Evolutionary conservation across 2,888 invertebrate species (phyloP).

Genomic region (Cerceris ruficornis): DNA sequence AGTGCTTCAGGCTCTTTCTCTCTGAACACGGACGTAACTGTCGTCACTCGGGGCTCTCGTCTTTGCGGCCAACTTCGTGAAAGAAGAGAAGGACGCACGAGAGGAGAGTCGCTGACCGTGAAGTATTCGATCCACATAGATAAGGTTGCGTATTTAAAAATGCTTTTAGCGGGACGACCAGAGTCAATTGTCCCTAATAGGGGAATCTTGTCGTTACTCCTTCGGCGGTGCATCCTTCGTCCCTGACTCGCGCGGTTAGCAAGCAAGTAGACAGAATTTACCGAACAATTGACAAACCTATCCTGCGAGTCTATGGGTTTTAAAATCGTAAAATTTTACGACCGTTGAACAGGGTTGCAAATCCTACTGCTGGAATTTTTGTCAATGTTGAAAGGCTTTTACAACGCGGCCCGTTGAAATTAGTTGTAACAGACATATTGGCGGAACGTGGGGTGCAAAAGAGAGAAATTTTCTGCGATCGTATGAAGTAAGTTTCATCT

Average conservation of each 20-base stretch:
- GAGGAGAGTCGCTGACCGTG: constrained; percentile 45
- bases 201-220: constrained; percentile 63
- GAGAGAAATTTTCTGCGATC: no score
- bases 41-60: constrained; percentile 16
- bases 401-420: not conserved
- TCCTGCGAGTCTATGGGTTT: constrained; percentile 45
- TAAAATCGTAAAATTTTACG: constrained; percentile 22
- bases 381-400: not conserved
- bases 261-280: constrained; percentile 33
- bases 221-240: not conserved
- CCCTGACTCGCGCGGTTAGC: constrained; percentile 6
- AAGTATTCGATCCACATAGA: constrained; percentile 74
- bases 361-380: no score
- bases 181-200: constrained; percentile 69
- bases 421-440: no score
- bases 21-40: not conserved
- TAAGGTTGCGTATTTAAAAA: constrained; percentile 77
- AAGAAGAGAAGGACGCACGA: constrained; percentile 15
- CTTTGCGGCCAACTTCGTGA: constrained; percentile 21
- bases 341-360: not conserved
- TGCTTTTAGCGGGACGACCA: constrained; percentile 74
- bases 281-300: constrained; percentile 50
- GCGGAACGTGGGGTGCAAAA: no score
- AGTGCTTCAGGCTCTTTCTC: constrained; percentile 13
- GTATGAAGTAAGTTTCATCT: no score